Evolutionary conservation across 2,888 invertebrate genomes (phyloP).

Genomic region (Limnephilus auricula): DNA sequence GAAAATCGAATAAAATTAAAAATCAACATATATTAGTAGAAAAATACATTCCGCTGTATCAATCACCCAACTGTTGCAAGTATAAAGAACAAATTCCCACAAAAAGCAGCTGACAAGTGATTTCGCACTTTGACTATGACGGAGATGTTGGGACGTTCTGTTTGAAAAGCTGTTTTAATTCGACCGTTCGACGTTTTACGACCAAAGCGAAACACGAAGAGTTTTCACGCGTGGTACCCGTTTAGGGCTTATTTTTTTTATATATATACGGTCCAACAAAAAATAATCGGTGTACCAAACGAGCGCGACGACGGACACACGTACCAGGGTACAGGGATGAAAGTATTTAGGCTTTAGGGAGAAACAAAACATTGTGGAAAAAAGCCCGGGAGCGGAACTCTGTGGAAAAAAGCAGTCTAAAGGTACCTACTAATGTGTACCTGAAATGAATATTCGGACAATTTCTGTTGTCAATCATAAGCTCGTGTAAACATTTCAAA

Average conservation of each 20-base stretch:
- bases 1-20: too few relatives aligned
- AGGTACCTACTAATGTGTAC: not conserved
- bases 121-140: slow-evolving; percentile 10
- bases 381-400: not conserved
- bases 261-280: slow-evolving; percentile 1
- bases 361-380: not conserved
- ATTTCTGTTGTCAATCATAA: not conserved
- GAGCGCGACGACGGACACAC: not conserved
- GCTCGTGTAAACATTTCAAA: not conserved
- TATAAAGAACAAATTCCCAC: not conserved
- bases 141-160: not conserved
- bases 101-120: not conserved
- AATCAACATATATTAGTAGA: not conserved
- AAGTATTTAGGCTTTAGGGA: slow-evolving; percentile 3
- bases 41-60: not conserved
- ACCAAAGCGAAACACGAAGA: slow-evolving; percentile 23
- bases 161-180: slow-evolving; percentile 9
- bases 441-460: not conserved
- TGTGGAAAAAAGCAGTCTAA: not conserved
- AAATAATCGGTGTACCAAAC: slow-evolving; percentile 14
- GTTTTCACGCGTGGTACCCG: slow-evolving; percentile 13
- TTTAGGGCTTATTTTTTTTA: slow-evolving; percentile 14
- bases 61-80: not conserved
- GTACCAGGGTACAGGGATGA: not conserved
- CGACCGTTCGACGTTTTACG: not conserved